Evolutionary conservation across 1,140 invertebrate species (phyloP).

Genomic region (Microplitis mediator): DNA sequence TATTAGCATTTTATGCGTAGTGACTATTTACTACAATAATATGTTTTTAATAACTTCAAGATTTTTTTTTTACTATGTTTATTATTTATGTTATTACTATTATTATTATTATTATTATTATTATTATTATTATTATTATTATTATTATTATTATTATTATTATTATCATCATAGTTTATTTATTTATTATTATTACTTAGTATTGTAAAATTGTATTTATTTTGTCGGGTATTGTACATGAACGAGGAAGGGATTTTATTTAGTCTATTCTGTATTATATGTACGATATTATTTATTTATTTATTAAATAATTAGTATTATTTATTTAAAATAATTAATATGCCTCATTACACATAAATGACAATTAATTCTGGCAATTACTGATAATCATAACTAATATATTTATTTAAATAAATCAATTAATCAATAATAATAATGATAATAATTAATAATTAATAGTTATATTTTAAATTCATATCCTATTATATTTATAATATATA

Average conservation of each 20-base stretch:
- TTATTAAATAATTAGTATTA: constrained; percentile 26
- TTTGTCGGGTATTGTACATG: constrained; percentile 27
- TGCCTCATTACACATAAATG: constrained; percentile 34
- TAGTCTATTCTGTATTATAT: constrained; percentile 33
- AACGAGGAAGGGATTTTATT: constrained; percentile 9
- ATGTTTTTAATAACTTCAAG: constrained; percentile 54
- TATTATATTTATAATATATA: constrained; percentile 31
- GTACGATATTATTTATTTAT: background rate
- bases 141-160: constrained; percentile 19
- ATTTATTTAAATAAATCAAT: background rate
- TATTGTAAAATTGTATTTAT: constrained; percentile 46
- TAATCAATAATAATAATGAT: constrained; percentile 40
- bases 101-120: too few species aligned
- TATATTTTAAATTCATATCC: constrained; percentile 37
- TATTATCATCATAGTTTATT: constrained; percentile 1
- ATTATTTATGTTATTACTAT: background rate
- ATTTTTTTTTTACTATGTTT: constrained; percentile 43
- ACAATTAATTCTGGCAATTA: constrained; percentile 25
- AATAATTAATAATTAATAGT: constrained; percentile 46
- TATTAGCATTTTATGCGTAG: constrained; percentile 57
- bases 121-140: constrained; percentile 43
- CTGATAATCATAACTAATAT: background rate
- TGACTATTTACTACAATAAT: constrained; percentile 48
- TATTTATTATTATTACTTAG: constrained; percentile 42
- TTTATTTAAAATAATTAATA: constrained; percentile 43